These are phyloP conservation scores for Hydrocynus forskahlii DNA, from an alignment of 2,797 vertebrate species.

Conservation along the genomic window DNA sequence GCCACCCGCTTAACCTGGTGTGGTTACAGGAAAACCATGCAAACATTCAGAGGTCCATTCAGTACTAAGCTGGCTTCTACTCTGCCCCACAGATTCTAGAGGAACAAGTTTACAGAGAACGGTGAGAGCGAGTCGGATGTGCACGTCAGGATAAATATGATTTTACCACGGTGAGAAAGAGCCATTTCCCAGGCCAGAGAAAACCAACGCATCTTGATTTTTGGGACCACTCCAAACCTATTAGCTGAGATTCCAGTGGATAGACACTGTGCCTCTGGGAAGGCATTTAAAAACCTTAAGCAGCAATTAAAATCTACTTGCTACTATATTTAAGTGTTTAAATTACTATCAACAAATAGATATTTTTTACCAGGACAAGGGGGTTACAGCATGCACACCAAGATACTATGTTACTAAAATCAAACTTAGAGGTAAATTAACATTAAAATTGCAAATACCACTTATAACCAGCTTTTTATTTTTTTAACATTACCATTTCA, in stretches of 20 bases:
- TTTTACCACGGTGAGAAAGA: conserved; percentile 31
- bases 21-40: conserved; percentile 37
- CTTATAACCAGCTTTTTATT: not conserved
- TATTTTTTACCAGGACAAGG: not conserved
- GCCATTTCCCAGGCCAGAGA: conserved; percentile 28
- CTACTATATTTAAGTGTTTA: not conserved
- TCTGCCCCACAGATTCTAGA: conserved; percentile 22
- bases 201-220: conserved; percentile 27
- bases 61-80: conserved; percentile 21
- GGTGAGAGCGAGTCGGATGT: conserved; percentile 1
- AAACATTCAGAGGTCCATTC: conserved; percentile 18
- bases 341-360: not conserved
- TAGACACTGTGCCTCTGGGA: not conserved
- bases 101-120: conserved; percentile 14
- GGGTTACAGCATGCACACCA: not conserved
- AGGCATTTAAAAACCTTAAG: not conserved
- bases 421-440: not conserved
- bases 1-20: conserved; percentile 37
- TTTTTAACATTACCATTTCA: not conserved
- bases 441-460: not conserved
- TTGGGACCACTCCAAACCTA: conserved; percentile 4
- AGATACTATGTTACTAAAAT: too few species aligned
- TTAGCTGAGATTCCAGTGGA: not conserved
- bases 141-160: conserved; percentile 21
- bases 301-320: not conserved